Evolutionary conservation across 2,113 vertebrate species (phyloP).

Genomic region (Brachirus orientalis): DNA sequence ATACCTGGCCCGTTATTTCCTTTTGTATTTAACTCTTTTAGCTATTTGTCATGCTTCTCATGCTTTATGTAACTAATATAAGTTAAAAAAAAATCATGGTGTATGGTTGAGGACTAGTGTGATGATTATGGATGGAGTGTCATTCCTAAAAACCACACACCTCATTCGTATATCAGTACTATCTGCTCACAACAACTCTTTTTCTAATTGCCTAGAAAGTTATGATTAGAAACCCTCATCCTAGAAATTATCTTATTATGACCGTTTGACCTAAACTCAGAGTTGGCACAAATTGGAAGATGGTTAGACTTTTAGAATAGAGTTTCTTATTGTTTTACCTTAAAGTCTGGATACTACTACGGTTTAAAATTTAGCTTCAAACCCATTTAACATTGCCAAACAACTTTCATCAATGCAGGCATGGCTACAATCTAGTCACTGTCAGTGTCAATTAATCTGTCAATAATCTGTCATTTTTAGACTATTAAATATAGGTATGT

Average conservation of each 20-base stretch:
- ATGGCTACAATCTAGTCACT: not conserved
- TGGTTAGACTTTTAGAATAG: not conserved
- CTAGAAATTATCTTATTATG: conserved; percentile 24
- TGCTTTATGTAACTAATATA: not conserved
- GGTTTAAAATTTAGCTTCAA: not conserved
- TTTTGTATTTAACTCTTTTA: not conserved
- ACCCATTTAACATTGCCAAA: not conserved
- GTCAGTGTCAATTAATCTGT: not conserved
- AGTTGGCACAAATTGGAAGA: conserved; percentile 7
- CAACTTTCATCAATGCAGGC: not conserved
- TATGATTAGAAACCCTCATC: conserved; percentile 27
- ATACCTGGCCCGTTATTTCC: not conserved
- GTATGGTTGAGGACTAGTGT: too few species aligned
- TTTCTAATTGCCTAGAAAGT: conserved; percentile 6
- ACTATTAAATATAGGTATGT: not conserved
- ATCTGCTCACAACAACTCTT: conserved; percentile 6
- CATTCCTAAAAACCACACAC: conserved; percentile 19
- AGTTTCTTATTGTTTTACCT: conserved; percentile 1
- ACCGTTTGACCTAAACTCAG: too few species aligned
- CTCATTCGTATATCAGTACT: too few species aligned
- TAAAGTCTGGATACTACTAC: not conserved
- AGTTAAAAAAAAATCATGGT: not conserved
- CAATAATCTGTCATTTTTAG: too few species aligned
- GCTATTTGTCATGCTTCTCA: not conserved
- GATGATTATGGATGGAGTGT: too few species aligned